phyloP scores from a whole-genome alignment of 1,140 invertebrate species.

The Drosophila truncata region DNA sequence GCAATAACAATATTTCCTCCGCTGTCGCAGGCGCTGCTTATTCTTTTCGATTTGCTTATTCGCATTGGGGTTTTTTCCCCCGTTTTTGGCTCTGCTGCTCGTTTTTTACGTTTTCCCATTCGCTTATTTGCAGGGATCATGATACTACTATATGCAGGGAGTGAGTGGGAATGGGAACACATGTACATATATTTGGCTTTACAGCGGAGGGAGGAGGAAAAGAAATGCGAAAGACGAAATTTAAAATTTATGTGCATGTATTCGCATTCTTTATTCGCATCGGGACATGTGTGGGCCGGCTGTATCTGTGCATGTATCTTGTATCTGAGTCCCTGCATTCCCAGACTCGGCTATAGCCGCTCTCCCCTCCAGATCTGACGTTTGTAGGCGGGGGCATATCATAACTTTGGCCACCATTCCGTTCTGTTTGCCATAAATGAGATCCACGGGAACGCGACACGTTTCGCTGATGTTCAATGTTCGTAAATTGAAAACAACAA shows the following conservation, averaged over 20 bases:
- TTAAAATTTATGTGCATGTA: conserved; percentile 69
- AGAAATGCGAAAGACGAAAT: conserved; percentile 51
- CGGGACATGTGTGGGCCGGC: conserved; percentile 42
- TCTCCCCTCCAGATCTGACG: not conserved
- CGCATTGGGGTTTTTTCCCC: conserved; percentile 46
- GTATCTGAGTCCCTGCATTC: conserved; percentile 33
- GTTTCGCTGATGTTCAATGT: conserved; percentile 53
- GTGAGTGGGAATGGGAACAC: conserved; percentile 46
- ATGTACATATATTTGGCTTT: conserved; percentile 53
- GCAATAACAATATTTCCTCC: conserved; percentile 76
- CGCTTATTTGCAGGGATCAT: conserved; percentile 56
- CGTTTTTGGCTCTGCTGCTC: conserved; percentile 27
- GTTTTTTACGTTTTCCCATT: conserved; percentile 63
- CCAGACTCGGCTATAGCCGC: conserved; percentile 10
- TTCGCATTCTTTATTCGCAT: conserved; percentile 51
- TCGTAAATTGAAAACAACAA: conserved; percentile 75
- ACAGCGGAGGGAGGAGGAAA: conserved; percentile 10
- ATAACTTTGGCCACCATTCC: conserved; percentile 54
- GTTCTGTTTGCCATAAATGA: conserved; percentile 71
- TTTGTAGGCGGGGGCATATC: conserved; percentile 50
- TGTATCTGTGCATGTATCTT: conserved; percentile 30
- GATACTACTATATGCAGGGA: conserved; percentile 33
- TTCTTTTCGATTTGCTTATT: conserved; percentile 75
- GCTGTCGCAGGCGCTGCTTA: conserved; percentile 53
- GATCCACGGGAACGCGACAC: conserved; percentile 61